Base-by-base conservation (phyloP, 2,113 vertebrate species). In the Hucho hucho region DNA sequence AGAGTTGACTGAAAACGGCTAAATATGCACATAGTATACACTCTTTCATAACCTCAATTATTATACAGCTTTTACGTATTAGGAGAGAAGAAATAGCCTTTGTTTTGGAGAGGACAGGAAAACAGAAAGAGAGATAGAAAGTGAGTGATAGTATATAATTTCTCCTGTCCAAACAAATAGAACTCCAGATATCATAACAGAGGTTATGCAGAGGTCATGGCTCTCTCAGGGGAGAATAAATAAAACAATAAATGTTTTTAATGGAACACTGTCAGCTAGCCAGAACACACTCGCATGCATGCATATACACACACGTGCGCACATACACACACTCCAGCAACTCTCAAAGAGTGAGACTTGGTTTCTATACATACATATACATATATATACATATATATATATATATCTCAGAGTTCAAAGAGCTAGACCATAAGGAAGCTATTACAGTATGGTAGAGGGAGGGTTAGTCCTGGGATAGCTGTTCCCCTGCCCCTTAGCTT, bases 171-270 rank as follows among this genome's bases (percentile, higher is more conserved):
- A 86, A 83, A 89, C 89, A 87, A 92, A 92, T 93, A 92, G 88
- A 92, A 92, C 93, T 93, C 92, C 92, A 95, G 93, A 93, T 92
- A 90, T 49, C 37, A 11, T 84, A 85, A 87, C 86, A 76, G 89
- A 91, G 94, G 95, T 95, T 90, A 18, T 91, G 86, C 88, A 89
- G 88, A 91, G 94, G 94, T 95, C 92, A 84, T 75, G 87, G 89
- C 91, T 93, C 92, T 95, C 94, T 89, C 92, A 94, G 92, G 91
- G 85, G 83, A 90, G 89, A 84, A 89, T 89, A 92, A 90, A 89
- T 3, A 11, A 20, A 56, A 14, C 53, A 87, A 89, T 78, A 37
- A 16, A 67, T 11, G 16, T 29, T 14, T 29, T 89, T 92, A 89
- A 83, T 71, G 83, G 84, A 90, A 89, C 85, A 77, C 80, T 25